A percentile compares a stretch with the other conserved stretches of the same genome.
Evolutionary conservation across 2,113 vertebrate species (phyloP).

Genomic region (Mirza zaza): DNA sequence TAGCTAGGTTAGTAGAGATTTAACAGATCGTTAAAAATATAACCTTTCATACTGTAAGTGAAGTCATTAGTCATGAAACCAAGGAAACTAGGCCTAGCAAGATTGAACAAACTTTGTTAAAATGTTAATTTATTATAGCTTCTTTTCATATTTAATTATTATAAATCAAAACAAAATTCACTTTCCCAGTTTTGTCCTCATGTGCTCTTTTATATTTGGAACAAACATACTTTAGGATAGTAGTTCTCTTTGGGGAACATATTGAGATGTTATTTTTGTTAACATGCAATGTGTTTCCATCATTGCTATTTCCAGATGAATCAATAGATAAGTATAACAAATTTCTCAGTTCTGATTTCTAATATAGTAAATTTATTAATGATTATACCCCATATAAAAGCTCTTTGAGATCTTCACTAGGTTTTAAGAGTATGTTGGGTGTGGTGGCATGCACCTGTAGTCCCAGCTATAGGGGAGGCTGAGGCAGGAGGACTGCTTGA

Average conservation of each 20-base stretch:
- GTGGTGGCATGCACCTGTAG: too few species aligned
- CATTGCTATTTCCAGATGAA: background rate
- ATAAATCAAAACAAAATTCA: background rate
- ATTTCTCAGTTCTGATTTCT: constrained; percentile 5
- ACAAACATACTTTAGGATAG: background rate
- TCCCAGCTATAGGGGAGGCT: too few species aligned
- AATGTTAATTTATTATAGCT: background rate
- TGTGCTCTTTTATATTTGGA: background rate
- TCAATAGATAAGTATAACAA: background rate
- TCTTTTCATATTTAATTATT: background rate
- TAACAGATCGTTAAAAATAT: background rate
- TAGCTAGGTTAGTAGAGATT: background rate
- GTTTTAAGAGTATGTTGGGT: background rate
- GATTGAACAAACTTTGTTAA: background rate
- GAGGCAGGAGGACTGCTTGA: too few species aligned
- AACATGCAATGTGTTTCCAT: background rate
- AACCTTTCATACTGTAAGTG: background rate
- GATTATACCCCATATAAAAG: background rate
- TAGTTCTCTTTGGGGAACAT: background rate
- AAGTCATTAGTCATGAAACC: background rate
- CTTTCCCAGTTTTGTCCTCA: background rate
- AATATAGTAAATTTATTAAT: background rate
- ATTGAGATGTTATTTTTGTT: background rate
- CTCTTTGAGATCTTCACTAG: background rate
- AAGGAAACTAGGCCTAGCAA: background rate